Conservation (phyloP, 2,888 invertebrate species). For the Cordilura impudica region DNA sequence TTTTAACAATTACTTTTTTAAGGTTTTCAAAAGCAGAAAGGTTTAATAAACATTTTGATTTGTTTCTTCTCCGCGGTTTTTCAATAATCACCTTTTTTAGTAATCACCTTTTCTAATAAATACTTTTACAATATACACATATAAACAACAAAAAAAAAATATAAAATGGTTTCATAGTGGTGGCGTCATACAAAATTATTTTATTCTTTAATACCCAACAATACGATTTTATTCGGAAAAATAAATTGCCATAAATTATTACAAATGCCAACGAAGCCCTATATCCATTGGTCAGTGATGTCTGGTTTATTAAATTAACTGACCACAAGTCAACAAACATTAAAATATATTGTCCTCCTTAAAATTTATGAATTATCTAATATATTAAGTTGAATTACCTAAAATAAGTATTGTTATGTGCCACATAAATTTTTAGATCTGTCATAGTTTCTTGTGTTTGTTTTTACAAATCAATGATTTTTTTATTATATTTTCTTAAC, state of each 20-base stretch:
- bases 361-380: conserved; percentile 46
- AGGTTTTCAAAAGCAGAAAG: too few species aligned
- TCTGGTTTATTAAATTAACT: conserved; percentile 13
- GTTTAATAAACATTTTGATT: too few species aligned
- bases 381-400: conserved; percentile 52
- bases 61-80: too few species aligned
- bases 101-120: too few species aligned
- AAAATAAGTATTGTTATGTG: conserved; percentile 37
- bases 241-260: conserved; percentile 14
- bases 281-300: background rate
- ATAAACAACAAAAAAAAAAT: too few species aligned
- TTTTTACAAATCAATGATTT: background rate
- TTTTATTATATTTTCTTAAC: background rate
- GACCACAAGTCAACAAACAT: conserved; percentile 15
- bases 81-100: too few species aligned
- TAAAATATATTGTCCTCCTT: conserved; percentile 44
- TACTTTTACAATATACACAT: too few species aligned
- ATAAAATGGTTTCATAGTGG: too few species aligned
- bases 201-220: too few species aligned
- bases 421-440: conserved; percentile 57
- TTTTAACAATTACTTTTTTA: too few species aligned
- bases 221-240: background rate
- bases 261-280: conserved; percentile 6
- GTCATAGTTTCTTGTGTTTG: conserved; percentile 14
- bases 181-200: too few species aligned